Evolutionary conservation across 2,113 vertebrate species (phyloP).

Genomic region (Ivindomyrus marchei): DNA sequence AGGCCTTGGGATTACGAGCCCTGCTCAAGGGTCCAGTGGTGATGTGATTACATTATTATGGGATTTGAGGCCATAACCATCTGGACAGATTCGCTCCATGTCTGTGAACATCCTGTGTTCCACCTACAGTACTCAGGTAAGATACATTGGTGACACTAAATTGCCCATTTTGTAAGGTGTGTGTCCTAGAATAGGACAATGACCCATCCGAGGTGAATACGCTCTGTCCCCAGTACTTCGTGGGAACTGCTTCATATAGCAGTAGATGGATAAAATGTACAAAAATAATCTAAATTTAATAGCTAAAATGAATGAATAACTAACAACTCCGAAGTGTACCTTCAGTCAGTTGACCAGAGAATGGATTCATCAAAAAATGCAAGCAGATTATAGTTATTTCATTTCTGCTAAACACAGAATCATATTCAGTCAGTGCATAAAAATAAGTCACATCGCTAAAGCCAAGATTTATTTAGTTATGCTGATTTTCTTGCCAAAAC

Average conservation of each 20-base stretch:
- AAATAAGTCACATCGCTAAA: background rate
- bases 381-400: background rate
- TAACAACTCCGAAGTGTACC: background rate
- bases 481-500: background rate
- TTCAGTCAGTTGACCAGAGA: background rate
- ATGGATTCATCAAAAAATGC: background rate
- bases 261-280: background rate
- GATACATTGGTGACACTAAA: background rate
- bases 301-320: background rate
- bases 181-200: background rate
- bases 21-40: background rate
- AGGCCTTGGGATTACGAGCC: background rate
- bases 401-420: background rate
- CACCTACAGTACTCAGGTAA: background rate
- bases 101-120: background rate
- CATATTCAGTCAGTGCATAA: background rate
- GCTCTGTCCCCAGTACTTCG: background rate
- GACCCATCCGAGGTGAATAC: background rate
- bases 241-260: background rate
- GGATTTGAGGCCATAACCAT: background rate
- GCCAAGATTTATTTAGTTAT: conserved; percentile 14
- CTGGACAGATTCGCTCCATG: background rate
- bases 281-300: background rate
- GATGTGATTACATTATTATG: background rate
- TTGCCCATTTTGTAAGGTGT: background rate